Percentiles rank a stretch among this genome's conserved stretches.
Evolutionary conservation across 2,113 vertebrate genomes (phyloP).

Genomic region (Hippocampus mohnikei): DNA sequence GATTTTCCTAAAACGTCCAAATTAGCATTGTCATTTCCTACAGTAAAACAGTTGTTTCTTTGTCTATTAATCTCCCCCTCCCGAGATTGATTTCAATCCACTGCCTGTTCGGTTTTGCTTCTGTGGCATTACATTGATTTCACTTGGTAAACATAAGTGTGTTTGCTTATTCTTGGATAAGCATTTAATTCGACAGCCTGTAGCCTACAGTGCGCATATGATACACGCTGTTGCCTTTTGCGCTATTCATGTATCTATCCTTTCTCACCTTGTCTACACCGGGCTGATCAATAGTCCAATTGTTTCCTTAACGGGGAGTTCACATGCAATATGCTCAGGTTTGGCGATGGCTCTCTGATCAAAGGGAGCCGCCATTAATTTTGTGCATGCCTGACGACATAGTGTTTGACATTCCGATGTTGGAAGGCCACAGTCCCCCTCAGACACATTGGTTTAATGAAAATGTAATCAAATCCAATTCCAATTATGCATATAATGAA

Average conservation of each 20-base stretch:
- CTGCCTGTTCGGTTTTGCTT: background rate
- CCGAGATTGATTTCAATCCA: slow-evolving; percentile 3
- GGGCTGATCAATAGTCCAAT: slow-evolving; percentile 14
- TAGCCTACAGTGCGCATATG: no score
- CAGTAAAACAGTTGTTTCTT: background rate
- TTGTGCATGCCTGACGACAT: slow-evolving; percentile 46
- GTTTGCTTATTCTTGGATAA: slow-evolving; percentile 5
- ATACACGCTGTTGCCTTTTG: background rate
- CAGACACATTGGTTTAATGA: slow-evolving; percentile 53
- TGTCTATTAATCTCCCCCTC: background rate
- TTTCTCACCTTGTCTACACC: slow-evolving; percentile 4
- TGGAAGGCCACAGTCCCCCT: slow-evolving; percentile 10
- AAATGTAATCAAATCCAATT: slow-evolving; percentile 64
- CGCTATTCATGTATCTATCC: slow-evolving; percentile 1
- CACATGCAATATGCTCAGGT: background rate
- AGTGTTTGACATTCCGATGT: slow-evolving; percentile 25
- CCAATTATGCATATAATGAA: slow-evolving; percentile 65
- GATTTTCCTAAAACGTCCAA: background rate
- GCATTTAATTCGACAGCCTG: slow-evolving; percentile 3
- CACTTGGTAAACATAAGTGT: background rate
- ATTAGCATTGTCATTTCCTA: background rate
- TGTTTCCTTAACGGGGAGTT: background rate
- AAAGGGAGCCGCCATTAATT: slow-evolving; percentile 40
- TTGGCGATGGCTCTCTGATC: slow-evolving; percentile 8
- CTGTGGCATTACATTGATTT: slow-evolving; percentile 5